Evolutionary conservation across 2,888 invertebrate species (phyloP), one percentile per base, ranked within the genome.

Genomic region (Habroteleia sp.): DNA sequence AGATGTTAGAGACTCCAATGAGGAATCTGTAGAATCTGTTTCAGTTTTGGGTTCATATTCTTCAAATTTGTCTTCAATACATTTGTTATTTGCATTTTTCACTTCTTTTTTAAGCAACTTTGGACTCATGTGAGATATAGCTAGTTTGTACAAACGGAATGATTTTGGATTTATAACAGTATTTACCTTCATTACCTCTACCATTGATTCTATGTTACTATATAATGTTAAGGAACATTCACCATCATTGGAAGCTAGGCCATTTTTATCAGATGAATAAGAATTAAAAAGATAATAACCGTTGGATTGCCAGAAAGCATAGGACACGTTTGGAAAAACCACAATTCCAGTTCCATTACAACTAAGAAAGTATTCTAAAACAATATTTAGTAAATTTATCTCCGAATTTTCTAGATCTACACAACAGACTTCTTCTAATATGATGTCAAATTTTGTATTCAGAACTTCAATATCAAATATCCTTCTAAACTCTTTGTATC

Each of bases 281-380:
- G 87, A 80, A 74, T 88, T 86, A 44, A 88, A 88, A 0, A 87
- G 50, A 11, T 86, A 87, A 16, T 77, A 87, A 0, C 63, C 66
- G 2, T 84, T 71, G 0, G 78, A 14, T 0, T 23, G 66, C 88
- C 88, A 88, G 48, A 87, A 84, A 0, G 85, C 87, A 44, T 82
- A 87, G 0, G 87, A 78, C 2, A 77, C 77, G 35, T 84, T 85
- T 0, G 16, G 10, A 7, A 87, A 83, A 1, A 83, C 81, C 11
- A 88, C 20, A 41, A 88, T 84, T 1, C 87, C 88, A 1, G 83
- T 85, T 25, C 81, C 69, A 39, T 86, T 39, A 0, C 77, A 80
- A 0, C 52, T 17, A 1, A 86, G 29, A 33, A 84, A 87, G 2
- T 20, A 42, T 1, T 75, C 37, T 0, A 88, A 10, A 0, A 46